Base-by-base conservation (phyloP, 2,888 invertebrate species). In the Oasisia sp. region DNA sequence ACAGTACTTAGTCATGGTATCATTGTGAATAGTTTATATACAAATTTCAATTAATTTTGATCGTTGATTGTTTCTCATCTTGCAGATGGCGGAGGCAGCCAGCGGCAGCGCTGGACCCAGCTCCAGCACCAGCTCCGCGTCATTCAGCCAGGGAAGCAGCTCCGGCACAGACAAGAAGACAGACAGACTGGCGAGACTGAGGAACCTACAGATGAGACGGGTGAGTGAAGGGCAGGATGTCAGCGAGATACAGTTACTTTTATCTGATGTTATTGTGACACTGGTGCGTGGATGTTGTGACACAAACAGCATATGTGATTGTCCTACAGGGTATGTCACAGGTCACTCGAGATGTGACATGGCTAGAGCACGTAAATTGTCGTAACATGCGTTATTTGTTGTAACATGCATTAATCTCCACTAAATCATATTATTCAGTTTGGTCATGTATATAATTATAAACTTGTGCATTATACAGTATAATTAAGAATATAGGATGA, bases 131-230 rank as follows among this genome's bases (percentile, higher is more conserved):
- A 74, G 74, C 74, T 74, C 50, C 14, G 50, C 50, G 9, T 50
- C 74, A 74, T 74, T n/a, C 74, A 74, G 74, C 7, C 27, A 74
- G 74, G 74, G 74, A 74, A 74, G 74, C 2, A 74, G 74, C 74
- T 74, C 27, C 0, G 45, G 8, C 74, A 5, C 58, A 0, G 92
- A n/a, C 32, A 92, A 74, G 92, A 92, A 89, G n/a, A 74, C 45
- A 74, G 89, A 92, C 38, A 74, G 92, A 19, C 45, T 92, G 89
- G 58, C 92, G 19, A 50, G 92, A 74, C 45, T 92, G 14, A 12
- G 92, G 14, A 19, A 91, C 27, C 92, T 92, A 27, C 92, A 92
- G 92, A 4, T 92, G 92, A 92, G 89, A 74, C 50, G 92, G 89
- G 92, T 92, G 32, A 92, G 50, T 8, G 89, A 19, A 32, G 27